phyloP scores from a whole-genome alignment of 2,888 invertebrate species.

The Parapristionchus giblindavisi region DNA sequence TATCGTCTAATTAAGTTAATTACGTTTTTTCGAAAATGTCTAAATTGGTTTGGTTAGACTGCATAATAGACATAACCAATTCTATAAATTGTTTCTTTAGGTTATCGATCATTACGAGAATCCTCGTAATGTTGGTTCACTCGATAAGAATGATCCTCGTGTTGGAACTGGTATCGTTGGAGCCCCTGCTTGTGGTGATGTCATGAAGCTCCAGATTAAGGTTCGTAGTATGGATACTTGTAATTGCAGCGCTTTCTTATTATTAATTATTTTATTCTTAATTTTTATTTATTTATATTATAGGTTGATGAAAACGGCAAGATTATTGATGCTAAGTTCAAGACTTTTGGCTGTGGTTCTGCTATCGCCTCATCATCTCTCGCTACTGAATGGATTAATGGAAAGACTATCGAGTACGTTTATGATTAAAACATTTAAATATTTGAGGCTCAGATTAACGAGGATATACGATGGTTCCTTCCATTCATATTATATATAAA shows the following conservation, averaged over 20 bases:
- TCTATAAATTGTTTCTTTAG: slow-evolving; percentile 73
- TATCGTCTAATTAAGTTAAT: neutral
- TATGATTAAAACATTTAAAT: neutral
- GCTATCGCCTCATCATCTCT: slow-evolving; percentile 97
- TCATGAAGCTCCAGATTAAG: slow-evolving; percentile 91
- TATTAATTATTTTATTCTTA: neutral
- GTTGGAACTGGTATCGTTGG: slow-evolving; percentile 98
- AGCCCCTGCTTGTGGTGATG: slow-evolving; percentile 98
- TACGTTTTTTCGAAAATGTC: neutral
- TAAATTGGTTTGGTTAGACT: neutral
- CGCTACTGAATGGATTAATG: slow-evolving; percentile 96
- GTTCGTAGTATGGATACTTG: slow-evolving; percentile 40
- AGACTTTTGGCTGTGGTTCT: slow-evolving; percentile 99
- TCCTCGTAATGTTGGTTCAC: slow-evolving; percentile 94
- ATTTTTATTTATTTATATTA: slow-evolving; percentile 18
- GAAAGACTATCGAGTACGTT: slow-evolving; percentile 73
- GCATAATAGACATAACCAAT: no score
- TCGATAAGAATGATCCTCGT: slow-evolving; percentile 89
- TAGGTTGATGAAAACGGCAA: slow-evolving; percentile 93
- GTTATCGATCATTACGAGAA: slow-evolving; percentile 99
- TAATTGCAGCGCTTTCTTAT: neutral
- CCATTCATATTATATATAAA: neutral
- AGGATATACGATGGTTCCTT: neutral
- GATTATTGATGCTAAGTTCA: slow-evolving; percentile 97
- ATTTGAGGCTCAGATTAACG: no score